phyloP scores from a whole-genome alignment of 2,797 vertebrate genomes.

The Tangara arthus region DNA sequence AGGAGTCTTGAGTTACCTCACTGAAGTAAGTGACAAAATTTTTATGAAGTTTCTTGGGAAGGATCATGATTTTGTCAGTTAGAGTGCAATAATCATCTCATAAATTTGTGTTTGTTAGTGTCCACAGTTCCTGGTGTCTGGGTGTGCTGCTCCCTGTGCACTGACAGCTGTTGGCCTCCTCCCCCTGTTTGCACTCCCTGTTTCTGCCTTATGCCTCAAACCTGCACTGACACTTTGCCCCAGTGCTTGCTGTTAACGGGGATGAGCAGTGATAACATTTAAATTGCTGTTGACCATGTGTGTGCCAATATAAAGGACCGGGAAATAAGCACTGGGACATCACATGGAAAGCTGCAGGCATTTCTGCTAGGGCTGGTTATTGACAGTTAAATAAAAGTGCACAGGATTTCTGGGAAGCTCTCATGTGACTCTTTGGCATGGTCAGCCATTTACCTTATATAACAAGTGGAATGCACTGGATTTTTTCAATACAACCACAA shows the following conservation, averaged over 20 bases:
- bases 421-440: conserved; percentile 42
- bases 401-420: conserved; percentile 41
- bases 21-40: not conserved
- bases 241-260: conserved; percentile 20
- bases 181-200: not conserved
- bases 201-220: not conserved
- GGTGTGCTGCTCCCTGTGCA: not conserved
- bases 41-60: not conserved
- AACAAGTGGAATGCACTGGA: not conserved
- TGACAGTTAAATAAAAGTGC: conserved; percentile 34
- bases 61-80: not conserved
- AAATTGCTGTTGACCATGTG: conserved; percentile 69
- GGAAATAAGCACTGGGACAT: conserved; percentile 75
- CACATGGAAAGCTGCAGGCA: conserved; percentile 69
- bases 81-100: not conserved
- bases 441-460: conserved; percentile 42
- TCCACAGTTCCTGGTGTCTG: not conserved
- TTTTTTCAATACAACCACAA: not conserved
- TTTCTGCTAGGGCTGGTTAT: conserved; percentile 47
- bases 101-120: not conserved
- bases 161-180: not conserved
- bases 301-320: conserved; percentile 65
- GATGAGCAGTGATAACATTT: conserved; percentile 37
- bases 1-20: not conserved
- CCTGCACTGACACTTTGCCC: not conserved